Conservation (phyloP, 2,113 vertebrate genomes). For the Myotis lucifugus region DNA sequence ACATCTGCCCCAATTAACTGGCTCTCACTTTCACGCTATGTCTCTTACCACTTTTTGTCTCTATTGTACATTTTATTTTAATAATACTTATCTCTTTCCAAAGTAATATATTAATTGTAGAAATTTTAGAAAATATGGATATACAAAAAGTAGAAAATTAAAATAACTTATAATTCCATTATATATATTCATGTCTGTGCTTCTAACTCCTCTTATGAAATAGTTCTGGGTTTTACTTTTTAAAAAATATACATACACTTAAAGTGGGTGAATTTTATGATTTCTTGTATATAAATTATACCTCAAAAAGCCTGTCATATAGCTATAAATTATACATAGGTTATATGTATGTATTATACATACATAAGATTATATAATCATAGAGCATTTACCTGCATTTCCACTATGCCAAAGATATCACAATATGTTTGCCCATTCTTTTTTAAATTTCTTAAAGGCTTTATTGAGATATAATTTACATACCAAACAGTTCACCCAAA, state of each 20-base stretch:
- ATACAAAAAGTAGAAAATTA: not conserved
- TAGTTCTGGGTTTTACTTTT: conserved; percentile 1
- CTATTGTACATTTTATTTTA: not conserved
- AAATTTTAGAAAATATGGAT: conserved; percentile 14
- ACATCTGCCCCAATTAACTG: not conserved
- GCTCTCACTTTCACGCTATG: not conserved
- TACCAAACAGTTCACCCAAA: not conserved
- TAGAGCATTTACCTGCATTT: not conserved
- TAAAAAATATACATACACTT: not conserved
- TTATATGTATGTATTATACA: not conserved
- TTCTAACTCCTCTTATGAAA: not conserved
- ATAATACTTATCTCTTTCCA: not conserved
- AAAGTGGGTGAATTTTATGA: not conserved
- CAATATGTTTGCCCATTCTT: not conserved
- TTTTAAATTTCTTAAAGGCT: conserved; percentile 1
- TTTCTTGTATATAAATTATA: not conserved
- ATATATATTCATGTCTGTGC: not conserved
- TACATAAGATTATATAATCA: not conserved
- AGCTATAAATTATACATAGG: not conserved
- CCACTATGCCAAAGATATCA: not conserved
- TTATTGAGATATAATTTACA: conserved; percentile 2
- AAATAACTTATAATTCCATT: not conserved
- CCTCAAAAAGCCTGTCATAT: not conserved
- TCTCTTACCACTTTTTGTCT: not conserved
- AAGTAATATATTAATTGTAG: not conserved